phyloP scores from a whole-genome alignment of 2,113 vertebrate species.

The Egretta garzetta region DNA sequence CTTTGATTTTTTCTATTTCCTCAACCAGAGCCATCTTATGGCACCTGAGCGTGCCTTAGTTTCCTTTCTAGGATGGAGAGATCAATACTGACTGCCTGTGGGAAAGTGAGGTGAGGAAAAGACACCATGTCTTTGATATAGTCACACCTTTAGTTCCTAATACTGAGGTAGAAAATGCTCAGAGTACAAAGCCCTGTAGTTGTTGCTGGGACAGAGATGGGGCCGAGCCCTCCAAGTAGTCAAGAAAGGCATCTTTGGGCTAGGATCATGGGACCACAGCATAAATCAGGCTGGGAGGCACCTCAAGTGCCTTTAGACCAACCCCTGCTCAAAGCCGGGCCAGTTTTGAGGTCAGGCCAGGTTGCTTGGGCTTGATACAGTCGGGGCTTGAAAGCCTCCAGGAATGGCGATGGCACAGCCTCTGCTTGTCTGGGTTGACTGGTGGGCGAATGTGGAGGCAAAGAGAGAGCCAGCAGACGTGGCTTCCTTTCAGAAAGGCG shows the following conservation, averaged over 20 bases:
- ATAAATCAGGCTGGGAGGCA: neutral
- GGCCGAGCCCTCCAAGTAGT: neutral
- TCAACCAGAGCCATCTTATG: neutral
- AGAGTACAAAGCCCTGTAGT: neutral
- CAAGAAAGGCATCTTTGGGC: neutral
- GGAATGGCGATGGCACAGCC: neutral
- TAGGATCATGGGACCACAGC: neutral
- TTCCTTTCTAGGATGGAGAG: neutral
- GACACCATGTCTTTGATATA: neutral
- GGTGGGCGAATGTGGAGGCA: neutral
- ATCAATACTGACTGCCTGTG: neutral
- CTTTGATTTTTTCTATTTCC: neutral
- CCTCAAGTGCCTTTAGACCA: neutral
- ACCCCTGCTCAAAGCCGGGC: neutral
- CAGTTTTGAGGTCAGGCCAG: neutral
- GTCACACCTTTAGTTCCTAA: neutral
- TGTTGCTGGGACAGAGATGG: neutral
- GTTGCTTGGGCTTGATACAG: neutral
- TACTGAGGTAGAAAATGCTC: neutral
- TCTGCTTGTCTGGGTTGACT: neutral
- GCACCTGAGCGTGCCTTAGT: neutral
- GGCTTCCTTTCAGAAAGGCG: neutral
- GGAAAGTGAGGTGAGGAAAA: neutral
- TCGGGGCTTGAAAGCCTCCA: neutral
- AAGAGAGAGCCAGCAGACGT: rapidly evolving